Conservation (phyloP, 2,888 invertebrate genomes). For the Nowickia ferox region DNA sequence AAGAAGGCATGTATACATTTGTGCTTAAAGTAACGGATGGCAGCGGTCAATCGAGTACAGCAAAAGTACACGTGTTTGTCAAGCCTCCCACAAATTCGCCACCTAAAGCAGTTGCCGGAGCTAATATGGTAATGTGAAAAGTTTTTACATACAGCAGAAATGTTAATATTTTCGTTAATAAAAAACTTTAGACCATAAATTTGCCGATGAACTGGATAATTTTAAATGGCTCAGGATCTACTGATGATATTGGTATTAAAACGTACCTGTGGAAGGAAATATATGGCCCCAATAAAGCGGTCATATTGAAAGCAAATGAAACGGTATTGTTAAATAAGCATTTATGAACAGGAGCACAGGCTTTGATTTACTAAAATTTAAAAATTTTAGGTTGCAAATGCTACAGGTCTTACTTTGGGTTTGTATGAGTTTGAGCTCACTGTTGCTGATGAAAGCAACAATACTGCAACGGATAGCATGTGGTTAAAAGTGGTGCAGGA, state of each 20-base stretch:
- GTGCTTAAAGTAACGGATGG: conserved; percentile 96
- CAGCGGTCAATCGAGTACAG: conserved; percentile 93
- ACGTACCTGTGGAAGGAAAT: conserved; percentile 93
- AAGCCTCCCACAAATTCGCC: conserved; percentile 94
- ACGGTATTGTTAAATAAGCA: conserved; percentile 79
- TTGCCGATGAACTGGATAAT: conserved; percentile 92
- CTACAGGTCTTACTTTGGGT: conserved; percentile 92
- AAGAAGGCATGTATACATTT: conserved; percentile 97
- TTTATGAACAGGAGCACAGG: not conserved
- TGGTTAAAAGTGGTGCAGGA: conserved; percentile 93
- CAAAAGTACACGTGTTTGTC: conserved; percentile 96
- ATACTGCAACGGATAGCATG: conserved; percentile 89
- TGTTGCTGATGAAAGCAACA: conserved; percentile 93
- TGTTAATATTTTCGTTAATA: not conserved
- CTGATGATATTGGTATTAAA: conserved; percentile 92
- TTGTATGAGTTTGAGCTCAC: conserved; percentile 91
- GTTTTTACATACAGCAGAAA: not conserved
- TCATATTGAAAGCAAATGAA: conserved; percentile 85
- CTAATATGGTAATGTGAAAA: conserved; percentile 82
- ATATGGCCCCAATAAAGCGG: conserved; percentile 87
- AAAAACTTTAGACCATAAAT: conserved; percentile 87
- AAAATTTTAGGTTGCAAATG: conserved; percentile 86
- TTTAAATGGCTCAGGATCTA: conserved; percentile 91
- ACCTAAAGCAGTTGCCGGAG: conserved; percentile 88
- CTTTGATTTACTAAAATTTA: not conserved